A percentile compares a stretch with the other conserved stretches of the same genome.
phyloP scores from a whole-genome alignment of 2,888 invertebrate species.

The Pollenia angustigena region DNA sequence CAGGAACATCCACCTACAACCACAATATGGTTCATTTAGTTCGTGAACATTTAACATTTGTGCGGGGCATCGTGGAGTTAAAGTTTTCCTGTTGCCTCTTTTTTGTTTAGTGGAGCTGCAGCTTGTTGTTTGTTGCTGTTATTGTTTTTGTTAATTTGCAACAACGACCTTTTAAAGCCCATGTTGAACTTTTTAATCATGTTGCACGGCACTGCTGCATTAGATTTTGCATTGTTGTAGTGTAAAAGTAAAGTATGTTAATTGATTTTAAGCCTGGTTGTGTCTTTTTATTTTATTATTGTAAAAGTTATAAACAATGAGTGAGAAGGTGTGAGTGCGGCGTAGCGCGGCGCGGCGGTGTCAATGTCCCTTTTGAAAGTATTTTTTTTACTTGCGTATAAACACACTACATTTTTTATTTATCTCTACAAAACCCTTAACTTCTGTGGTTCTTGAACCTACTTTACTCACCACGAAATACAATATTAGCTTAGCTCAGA shows the following conservation, averaged over 20 bases:
- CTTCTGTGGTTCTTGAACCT: too few species aligned
- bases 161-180: conserved; percentile 54
- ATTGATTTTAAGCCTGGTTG: conserved; percentile 55
- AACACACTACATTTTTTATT: too few species aligned
- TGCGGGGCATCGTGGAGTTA: not conserved
- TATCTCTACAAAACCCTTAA: too few species aligned
- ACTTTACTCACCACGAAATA: too few species aligned
- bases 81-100: conserved; percentile 10
- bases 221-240: not conserved
- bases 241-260: conserved; percentile 57
- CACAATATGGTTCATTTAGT: conserved; percentile 63
- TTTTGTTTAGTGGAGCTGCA: not conserved
- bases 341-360: not conserved
- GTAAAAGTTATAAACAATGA: conserved; percentile 15
- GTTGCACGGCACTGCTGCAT: conserved; percentile 31
- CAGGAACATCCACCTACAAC: conserved; percentile 21
- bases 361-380: conserved; percentile 7
- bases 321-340: not conserved
- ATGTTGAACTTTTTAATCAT: conserved; percentile 59
- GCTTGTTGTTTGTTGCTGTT: conserved; percentile 32
- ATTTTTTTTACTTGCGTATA: too few species aligned
- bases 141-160: conserved; percentile 23
- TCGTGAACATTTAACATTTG: conserved; percentile 57
- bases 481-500: too few species aligned
- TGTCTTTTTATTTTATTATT: conserved; percentile 31